These are phyloP conservation scores for Ptilodon capucinus DNA, from an alignment of 2,888 invertebrate species.

Conservation along the genomic window DNA sequence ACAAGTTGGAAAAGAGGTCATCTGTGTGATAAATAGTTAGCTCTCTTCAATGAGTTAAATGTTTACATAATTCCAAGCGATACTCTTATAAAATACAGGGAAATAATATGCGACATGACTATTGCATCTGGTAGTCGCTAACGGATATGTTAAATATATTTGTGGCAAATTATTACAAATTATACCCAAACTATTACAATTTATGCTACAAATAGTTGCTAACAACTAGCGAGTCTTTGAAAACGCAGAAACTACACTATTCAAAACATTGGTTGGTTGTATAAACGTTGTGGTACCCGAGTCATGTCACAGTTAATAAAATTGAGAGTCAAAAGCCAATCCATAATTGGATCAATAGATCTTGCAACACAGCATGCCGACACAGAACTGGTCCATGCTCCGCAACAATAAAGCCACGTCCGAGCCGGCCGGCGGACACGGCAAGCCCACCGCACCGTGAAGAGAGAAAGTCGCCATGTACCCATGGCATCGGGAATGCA, in stretches of 20 bases:
- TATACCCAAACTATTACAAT: too few relatives aligned
- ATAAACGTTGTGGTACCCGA: too few relatives aligned
- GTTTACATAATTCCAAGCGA: constrained; percentile 37
- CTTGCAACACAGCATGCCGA: constrained; percentile 8
- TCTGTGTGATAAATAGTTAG: constrained; percentile 61
- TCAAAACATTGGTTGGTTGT: too few relatives aligned
- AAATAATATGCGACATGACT: too few relatives aligned
- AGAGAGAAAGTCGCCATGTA: constrained; percentile 61
- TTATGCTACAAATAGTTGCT: too few relatives aligned
- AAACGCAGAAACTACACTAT: too few relatives aligned
- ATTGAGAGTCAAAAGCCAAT: not conserved
- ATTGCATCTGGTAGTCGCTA: too few relatives aligned
- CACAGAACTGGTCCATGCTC: constrained; percentile 19
- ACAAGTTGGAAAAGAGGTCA: constrained; percentile 63
- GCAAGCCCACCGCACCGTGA: constrained; percentile 54
- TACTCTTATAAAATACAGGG: too few relatives aligned
- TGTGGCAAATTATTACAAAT: too few relatives aligned
- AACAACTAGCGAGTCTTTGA: too few relatives aligned
- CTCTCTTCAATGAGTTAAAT: constrained; percentile 55
- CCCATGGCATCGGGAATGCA: constrained; percentile 50
- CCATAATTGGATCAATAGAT: not conserved
- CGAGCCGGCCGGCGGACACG: constrained; percentile 43
- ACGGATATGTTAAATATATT: too few relatives aligned
- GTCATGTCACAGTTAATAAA: not conserved
- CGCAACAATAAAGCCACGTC: not conserved